Evolutionary conservation across 2,113 vertebrate species (phyloP).

Genomic region (Eupsittula cactorum): DNA sequence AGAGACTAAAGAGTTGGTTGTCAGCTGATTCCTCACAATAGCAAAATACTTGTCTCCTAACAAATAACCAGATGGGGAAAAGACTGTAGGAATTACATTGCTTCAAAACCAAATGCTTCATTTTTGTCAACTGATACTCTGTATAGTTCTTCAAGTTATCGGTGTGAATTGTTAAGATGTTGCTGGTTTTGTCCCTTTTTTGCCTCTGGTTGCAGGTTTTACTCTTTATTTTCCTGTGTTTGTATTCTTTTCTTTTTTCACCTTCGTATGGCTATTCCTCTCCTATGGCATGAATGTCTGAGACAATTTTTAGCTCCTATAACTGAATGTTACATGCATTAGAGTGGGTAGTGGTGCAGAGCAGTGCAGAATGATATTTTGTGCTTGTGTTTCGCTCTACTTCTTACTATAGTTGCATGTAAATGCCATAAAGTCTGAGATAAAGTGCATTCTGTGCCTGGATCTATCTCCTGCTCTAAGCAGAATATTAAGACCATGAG

Average conservation of each 20-base stretch:
- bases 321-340: neutral
- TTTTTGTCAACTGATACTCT: neutral
- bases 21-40: neutral
- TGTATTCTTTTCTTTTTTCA: neutral
- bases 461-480: neutral
- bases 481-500: neutral
- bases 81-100: neutral
- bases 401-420: neutral
- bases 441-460: neutral
- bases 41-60: neutral
- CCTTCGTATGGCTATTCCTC: neutral
- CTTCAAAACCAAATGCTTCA: neutral
- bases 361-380: neutral
- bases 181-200: conserved; percentile 1
- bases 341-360: neutral
- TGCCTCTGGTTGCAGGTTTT: neutral
- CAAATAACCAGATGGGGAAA: neutral
- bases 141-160: neutral
- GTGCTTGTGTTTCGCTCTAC: neutral
- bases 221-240: neutral
- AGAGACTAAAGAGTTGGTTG: neutral
- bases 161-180: neutral
- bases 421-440: neutral
- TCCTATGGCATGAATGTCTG: neutral
- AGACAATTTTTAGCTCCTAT: neutral